Evolutionary conservation across 2,888 invertebrate species (phyloP), one percentile per base, ranked within the genome.

Genomic region (Bembecia ichneumoniformis): DNA sequence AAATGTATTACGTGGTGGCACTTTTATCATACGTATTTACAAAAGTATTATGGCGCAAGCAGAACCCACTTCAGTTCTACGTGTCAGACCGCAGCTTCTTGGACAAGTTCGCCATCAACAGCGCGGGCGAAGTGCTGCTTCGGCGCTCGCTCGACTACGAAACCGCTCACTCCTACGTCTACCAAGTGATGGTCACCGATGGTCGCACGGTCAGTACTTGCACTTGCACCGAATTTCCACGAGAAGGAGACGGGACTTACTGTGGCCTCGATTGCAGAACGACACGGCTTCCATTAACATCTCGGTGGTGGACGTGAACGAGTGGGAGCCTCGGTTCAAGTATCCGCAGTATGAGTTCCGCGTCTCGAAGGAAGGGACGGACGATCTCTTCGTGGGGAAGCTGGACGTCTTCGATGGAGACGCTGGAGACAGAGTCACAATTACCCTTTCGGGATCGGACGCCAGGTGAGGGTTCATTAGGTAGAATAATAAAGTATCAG

Each of bases 271-370:
- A 10, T 77, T 81, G 1, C 78, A 95, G 94, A 96, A 96, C 74
- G 95, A 96, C 72, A 94, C 95, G 0, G 92, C 96, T 0, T 89
- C 92, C 5, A 91, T 96, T 3, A 93, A 94, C 64, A 89, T 97
- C 28, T 92, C 93, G 1, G 94, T 97, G 13, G 84, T 92, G 60
- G 94, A 96, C 74, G 94, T 96, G 7, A 97, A 97, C 80, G 96
- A 97, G 72, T 96, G 96, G 96, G 96, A 96, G 76, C 97, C 97
- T 0, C 89, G 95, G 51, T 97, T 97, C 83, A 90, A 94, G 1
- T 93, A 94, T 77, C 92, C 94, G 3, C 93, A 95, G 74, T 97
- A 96, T 78, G 95, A 96, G 81, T 96, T 97, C 79, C 88, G 87
- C 54, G 84, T 90, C 56, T 56, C 50, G 36, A 49, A 7, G 11